These are phyloP conservation scores for Cyanoliseus patagonus DNA, from an alignment of 2,113 vertebrate species.

Conservation along the genomic window DNA sequence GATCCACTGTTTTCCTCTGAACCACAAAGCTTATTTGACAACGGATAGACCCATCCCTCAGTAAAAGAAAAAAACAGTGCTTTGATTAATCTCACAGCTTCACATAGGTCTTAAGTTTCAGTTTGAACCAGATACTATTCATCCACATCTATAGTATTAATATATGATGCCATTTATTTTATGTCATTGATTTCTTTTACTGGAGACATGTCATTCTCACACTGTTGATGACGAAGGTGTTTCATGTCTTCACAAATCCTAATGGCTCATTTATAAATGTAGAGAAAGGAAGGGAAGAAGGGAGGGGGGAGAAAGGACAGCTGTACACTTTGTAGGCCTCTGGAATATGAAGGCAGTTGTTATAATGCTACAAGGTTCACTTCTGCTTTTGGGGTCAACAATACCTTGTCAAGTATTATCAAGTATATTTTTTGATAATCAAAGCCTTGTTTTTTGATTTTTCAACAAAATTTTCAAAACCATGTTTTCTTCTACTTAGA, in stretches of 20 bases:
- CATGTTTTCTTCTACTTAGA: not conserved
- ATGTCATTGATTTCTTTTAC: not conserved
- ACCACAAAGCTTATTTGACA: not conserved
- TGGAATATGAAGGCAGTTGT: not conserved
- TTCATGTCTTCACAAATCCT: not conserved
- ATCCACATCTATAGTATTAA: not conserved
- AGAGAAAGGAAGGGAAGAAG: not conserved
- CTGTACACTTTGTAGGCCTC: not conserved
- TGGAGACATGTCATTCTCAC: not conserved
- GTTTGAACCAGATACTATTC: not conserved
- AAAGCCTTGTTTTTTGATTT: not conserved
- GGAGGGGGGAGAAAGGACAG: not conserved
- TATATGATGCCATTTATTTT: not conserved
- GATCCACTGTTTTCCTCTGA: not conserved
- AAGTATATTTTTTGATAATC: not conserved
- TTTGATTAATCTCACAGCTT: not conserved
- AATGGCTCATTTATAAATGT: not conserved
- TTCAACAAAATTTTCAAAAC: not conserved
- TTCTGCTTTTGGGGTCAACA: not conserved
- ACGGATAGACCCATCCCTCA: not conserved
- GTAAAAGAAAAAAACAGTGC: not conserved
- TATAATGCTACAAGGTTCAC: not conserved
- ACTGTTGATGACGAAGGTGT: not conserved
- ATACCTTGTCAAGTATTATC: not conserved
- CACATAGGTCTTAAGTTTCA: not conserved